phyloP scores from a whole-genome alignment of 1,140 invertebrate species.

The Gonioctena quinquepunctata region DNA sequence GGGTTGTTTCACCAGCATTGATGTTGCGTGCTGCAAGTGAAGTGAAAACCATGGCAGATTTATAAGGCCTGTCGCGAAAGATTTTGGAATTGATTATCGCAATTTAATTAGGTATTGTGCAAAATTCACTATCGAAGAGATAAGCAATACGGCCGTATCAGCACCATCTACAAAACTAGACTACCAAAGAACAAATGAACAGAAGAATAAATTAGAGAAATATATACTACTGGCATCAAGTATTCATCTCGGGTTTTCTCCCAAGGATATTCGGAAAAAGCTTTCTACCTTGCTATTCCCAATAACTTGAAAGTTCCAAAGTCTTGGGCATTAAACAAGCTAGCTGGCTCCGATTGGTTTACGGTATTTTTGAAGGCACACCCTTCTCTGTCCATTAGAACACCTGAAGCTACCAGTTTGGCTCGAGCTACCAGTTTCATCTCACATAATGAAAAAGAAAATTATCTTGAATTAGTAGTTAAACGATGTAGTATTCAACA shows the following conservation, averaged over 20 bases:
- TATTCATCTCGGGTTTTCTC: not conserved
- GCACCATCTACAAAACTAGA: not conserved
- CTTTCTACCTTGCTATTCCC: not conserved
- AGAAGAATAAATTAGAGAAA: not conserved
- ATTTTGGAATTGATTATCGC: slow-evolving; percentile 5
- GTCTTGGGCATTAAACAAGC: slow-evolving; percentile 8
- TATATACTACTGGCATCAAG: not conserved
- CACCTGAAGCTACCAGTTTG: slow-evolving; percentile 14
- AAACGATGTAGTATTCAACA: slow-evolving; percentile 1
- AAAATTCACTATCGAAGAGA: not conserved
- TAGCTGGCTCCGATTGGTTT: slow-evolving; percentile 21
- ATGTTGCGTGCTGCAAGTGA: not conserved
- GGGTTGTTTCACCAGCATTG: not conserved
- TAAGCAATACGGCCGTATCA: not conserved
- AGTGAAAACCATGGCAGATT: not conserved
- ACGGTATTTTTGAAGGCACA: slow-evolving; percentile 24
- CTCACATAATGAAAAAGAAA: not conserved
- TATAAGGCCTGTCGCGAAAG: not conserved
- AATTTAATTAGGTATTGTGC: not conserved
- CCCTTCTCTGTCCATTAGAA: slow-evolving; percentile 18
- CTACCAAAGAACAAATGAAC: not conserved
- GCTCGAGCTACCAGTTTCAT: slow-evolving; percentile 20
- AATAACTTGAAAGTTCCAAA: slow-evolving; percentile 1
- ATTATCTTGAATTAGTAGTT: slow-evolving; percentile 10
- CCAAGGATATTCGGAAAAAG: not conserved